Conservation (phyloP, 2,797 vertebrate species). For the Pangasius larnaudii region DNA sequence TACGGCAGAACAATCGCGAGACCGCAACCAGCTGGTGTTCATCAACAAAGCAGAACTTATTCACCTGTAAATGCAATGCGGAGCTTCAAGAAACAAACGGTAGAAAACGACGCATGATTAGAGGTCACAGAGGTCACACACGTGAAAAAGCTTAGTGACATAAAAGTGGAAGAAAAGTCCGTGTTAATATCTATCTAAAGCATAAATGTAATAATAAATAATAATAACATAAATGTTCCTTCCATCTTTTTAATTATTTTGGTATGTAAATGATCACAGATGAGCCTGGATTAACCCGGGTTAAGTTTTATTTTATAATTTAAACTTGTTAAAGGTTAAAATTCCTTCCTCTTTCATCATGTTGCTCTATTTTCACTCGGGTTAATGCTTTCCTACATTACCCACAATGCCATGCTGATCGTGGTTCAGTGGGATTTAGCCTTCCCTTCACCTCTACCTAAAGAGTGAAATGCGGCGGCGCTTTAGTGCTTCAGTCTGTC, state of each 20-base stretch:
- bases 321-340: background rate
- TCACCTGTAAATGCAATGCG: slow-evolving; percentile 39
- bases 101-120: too few species aligned
- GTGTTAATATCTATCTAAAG: background rate
- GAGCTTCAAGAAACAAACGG: slow-evolving; percentile 49
- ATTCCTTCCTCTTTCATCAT: background rate
- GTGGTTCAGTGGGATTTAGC: background rate
- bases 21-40: background rate
- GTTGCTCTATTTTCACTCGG: background rate
- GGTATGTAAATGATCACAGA: background rate
- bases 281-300: background rate
- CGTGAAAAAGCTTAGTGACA: background rate
- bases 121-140: background rate
- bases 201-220: background rate
- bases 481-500: background rate
- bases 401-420: background rate
- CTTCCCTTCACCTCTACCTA: background rate
- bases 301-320: background rate
- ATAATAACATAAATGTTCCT: background rate
- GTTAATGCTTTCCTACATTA: background rate
- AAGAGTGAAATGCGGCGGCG: background rate
- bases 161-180: background rate
- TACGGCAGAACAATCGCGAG: background rate
- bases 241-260: background rate
- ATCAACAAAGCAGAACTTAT: background rate